A percentile compares a stretch with the other conserved stretches of the same genome.
Conservation (phyloP, 2,797 vertebrate species). For the Cynopterus sphinx region DNA sequence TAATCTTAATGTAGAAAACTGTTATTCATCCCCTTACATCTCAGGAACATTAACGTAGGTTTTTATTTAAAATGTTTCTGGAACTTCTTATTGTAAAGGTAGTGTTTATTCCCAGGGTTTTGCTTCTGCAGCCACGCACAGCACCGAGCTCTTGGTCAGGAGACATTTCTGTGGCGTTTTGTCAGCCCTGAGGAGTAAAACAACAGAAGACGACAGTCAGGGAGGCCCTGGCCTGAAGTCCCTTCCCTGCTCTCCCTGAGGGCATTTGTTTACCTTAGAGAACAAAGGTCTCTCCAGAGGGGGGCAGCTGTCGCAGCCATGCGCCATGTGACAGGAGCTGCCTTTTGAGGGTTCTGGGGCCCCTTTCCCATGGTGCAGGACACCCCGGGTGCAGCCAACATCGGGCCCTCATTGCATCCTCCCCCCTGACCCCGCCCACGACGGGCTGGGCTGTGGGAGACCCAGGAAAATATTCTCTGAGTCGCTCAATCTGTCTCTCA, state of each 20-base stretch:
- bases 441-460: not conserved
- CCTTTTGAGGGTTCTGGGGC: fast-evolving
- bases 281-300: not conserved
- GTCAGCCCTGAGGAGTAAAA: not conserved
- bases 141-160: not conserved
- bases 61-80: not conserved
- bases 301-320: no score
- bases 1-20: not conserved
- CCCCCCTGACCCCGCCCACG: fast-evolving
- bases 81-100: not conserved
- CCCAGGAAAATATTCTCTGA: not conserved
- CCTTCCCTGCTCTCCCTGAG: not conserved
- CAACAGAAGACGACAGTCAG: not conserved
- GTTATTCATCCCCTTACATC: not conserved
- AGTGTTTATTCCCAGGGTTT: not conserved
- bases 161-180: not conserved
- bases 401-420: not conserved
- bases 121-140: not conserved
- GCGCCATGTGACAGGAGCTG: not conserved
- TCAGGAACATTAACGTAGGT: not conserved
- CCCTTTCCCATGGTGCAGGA: not conserved
- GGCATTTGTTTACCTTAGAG: not conserved
- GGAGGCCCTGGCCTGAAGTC: not conserved
- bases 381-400: no score
- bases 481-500: not conserved